Evolutionary conservation across 1,140 invertebrate species (phyloP).

Genomic region (Apis cerana): DNA sequence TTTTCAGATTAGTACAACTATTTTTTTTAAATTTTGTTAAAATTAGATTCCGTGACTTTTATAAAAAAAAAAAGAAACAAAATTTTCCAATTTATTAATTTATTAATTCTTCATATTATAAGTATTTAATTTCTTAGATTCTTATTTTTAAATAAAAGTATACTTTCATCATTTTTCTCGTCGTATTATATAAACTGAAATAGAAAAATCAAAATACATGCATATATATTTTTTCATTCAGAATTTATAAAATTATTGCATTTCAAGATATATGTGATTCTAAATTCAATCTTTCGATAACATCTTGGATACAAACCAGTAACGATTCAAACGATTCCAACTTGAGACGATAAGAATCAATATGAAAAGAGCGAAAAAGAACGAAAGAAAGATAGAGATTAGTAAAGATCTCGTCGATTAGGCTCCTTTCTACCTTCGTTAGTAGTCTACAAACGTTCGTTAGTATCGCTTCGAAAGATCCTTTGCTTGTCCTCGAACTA

Average conservation of each 20-base stretch:
- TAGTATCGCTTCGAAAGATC: slow-evolving; percentile 41
- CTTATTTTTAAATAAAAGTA: too few species aligned
- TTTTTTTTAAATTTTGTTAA: not conserved
- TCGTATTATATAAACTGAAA: not conserved
- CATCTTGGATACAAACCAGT: slow-evolving; percentile 4
- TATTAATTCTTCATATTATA: too few species aligned
- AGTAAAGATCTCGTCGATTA: slow-evolving; percentile 53
- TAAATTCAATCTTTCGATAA: slow-evolving; percentile 1
- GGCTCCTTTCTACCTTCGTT: slow-evolving; percentile 55
- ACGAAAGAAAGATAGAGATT: slow-evolving; percentile 3
- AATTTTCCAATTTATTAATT: too few species aligned
- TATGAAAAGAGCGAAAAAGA: not conserved
- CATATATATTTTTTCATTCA: not conserved
- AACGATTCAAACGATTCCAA: slow-evolving; percentile 6
- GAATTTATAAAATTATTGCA: not conserved
- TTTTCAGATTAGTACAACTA: not conserved
- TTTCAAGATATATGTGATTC: not conserved
- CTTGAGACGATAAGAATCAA: not conserved
- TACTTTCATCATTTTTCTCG: too few species aligned
- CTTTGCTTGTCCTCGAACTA: slow-evolving; percentile 33
- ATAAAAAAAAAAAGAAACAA: too few species aligned
- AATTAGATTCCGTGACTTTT: too few species aligned
- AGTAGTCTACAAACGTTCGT: slow-evolving; percentile 55
- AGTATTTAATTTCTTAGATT: too few species aligned
- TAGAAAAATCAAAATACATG: not conserved